Conservation (phyloP, 2,888 invertebrate genomes). For the Dione juno region DNA sequence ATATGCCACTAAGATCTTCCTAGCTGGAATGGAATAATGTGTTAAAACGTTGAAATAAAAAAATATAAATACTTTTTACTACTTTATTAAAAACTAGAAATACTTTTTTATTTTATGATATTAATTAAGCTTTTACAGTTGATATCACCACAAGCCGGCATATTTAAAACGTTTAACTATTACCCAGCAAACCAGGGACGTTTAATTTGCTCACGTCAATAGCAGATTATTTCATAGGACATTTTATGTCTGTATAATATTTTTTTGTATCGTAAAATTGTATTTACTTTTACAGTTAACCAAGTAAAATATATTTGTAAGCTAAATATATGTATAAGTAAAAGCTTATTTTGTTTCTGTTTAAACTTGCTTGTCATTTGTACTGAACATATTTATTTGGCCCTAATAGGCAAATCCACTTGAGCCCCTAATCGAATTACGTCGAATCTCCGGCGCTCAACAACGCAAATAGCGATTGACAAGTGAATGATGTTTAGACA, state of each 20-base stretch:
- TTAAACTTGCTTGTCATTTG: not conserved
- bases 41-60: too few relatives aligned
- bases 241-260: not conserved
- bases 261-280: not conserved
- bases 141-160: too few relatives aligned
- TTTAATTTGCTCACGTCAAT: not conserved
- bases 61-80: too few relatives aligned
- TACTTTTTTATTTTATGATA: too few relatives aligned
- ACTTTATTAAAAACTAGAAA: too few relatives aligned
- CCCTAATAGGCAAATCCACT: slow-evolving; percentile 3
- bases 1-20: too few relatives aligned
- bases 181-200: not conserved
- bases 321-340: not conserved
- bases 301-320: not conserved
- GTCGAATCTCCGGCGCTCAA: slow-evolving; percentile 17
- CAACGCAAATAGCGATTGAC: slow-evolving; percentile 31
- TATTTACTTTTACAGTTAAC: not conserved
- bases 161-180: not conserved
- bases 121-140: not conserved
- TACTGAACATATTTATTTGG: slow-evolving; percentile 13
- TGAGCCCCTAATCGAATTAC: slow-evolving; percentile 28
- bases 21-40: too few relatives aligned
- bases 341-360: not conserved
- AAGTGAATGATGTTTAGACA: slow-evolving; percentile 38
- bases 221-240: not conserved